Evolutionary conservation across 2,113 vertebrate species (phyloP), one percentile per base, ranked within the genome.

Genomic region (Neolamprologus ventralis): DNA sequence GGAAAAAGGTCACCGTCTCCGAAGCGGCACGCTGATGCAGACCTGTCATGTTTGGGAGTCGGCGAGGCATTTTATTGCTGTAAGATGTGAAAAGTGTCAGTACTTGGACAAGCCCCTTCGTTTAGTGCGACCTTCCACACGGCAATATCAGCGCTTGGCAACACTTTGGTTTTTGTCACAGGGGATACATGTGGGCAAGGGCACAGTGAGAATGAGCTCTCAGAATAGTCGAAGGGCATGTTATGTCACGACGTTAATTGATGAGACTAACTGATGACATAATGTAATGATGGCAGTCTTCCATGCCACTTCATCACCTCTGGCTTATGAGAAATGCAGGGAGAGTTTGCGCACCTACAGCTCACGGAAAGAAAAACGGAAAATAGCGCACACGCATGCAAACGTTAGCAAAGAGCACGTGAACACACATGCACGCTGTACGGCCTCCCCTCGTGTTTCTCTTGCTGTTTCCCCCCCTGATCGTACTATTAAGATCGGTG

Each of bases 221-320:
- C 19, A 79, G 82, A 63, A 5, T 16, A 23, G 83, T 88, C 42
- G 4, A 40, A 53, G 92, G 93, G 88, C 87, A 87, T 87, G 85
- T 91, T 91, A 86, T 91, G 88, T 93, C 85, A 90, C 73, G 26
- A 8, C 42, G 81, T 73, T 88, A 84, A 93, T 81, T 89, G 88
- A 94, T 86, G 89, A 92, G 80, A 92, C 91, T 88, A 89, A 94
- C 81, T 87, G 78, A 93, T 93, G 92, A 87, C 80, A 53, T 82
- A 45, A 87, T 47, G 5, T 81, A 89, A 91, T 68, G 68, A 90
- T 82, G 89, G 54, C 86, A 55, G 82, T 49, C 86, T 87, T 78
- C 75, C 88, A 84, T 84, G 81, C 82, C 83, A 45, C 80, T 92
- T 91, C 68, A 84, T 89, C 80, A 86, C 87, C 84, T 87, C 83